Base-by-base conservation (phyloP, 2,113 vertebrate species). In the Hydropotes inermis region DNA sequence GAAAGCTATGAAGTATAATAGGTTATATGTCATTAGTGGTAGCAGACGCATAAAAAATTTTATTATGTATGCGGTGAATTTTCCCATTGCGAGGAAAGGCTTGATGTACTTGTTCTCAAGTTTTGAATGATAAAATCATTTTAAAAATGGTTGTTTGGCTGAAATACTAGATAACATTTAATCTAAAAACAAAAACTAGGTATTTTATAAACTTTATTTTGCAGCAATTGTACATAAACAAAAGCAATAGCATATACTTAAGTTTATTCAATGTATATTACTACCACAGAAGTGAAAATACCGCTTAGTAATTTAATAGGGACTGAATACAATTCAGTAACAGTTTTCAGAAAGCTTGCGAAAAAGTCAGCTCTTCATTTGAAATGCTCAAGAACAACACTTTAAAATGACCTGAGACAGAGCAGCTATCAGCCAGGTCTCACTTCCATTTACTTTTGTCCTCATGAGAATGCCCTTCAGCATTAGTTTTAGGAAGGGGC, bases 201-300 rank as follows among this genome's bases (percentile, higher is more conserved):
- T 85, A 28, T 84, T 61, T 92, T 87, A 55, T 90, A 58, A 94
- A 89, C 17, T 98, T 92, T 57, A 89, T 87, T 96, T 86, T 96
- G 10, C 7, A 92, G 19, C 23, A 78, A 86, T 25, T 67, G 19
- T 89, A 58, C 45, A 70, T 33, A 70, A 78, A 85, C 52, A 96
- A 94, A 81, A 74, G 14, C n/a, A 94, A 30, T 36, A 64, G 21
- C 8, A 47, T 74, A 39, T n/a, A 27, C 5, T 79, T 84, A 30
- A 96, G 8, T 93, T 92, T 17, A 17, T 70, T 54, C 76, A 67
- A 50, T 54, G 30, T 30, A 30, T 57, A 57, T 94, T 74, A 55
- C 23, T 78, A 82, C 85, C 28, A 70, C 28, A 61, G 47, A 89
- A 21, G n/a, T 92, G 27, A 87, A 91, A 97, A 83, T 39, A 33